Evolutionary conservation across 2,888 invertebrate species (phyloP).

Genomic region (Synanthedon vespiformis): DNA sequence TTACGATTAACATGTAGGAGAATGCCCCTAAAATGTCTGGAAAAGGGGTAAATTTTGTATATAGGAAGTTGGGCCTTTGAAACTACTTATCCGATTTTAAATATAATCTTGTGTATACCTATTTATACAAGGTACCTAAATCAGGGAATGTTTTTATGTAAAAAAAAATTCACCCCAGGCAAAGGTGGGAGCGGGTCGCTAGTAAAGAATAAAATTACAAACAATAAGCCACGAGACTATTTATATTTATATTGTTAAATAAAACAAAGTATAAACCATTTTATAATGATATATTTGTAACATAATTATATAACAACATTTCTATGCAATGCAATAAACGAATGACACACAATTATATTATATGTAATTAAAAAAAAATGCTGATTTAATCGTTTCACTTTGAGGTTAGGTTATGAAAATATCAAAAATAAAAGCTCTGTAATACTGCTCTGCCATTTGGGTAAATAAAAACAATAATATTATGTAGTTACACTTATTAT

Average conservation of each 20-base stretch:
- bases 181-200: too few relatives aligned
- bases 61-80: too few relatives aligned
- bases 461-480: neutral
- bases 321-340: constrained; percentile 2
- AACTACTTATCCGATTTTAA: too few relatives aligned
- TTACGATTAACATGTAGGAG: too few relatives aligned
- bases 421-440: neutral
- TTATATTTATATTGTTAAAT: neutral
- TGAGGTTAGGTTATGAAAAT: neutral
- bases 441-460: neutral
- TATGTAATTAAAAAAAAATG: constrained; percentile 2
- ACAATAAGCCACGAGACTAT: neutral
- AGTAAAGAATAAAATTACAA: too few relatives aligned
- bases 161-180: too few relatives aligned
- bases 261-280: constrained; percentile 11
- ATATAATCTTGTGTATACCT: too few relatives aligned
- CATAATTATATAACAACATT: constrained; percentile 3
- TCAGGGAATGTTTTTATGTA: too few relatives aligned
- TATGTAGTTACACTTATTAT: too few relatives aligned
- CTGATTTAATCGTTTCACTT: neutral
- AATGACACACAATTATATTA: neutral
- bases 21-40: too few relatives aligned
- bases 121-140: too few relatives aligned
- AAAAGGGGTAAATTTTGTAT: too few relatives aligned
- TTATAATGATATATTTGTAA: constrained; percentile 24